These are phyloP conservation scores for Dusona sp. DNA, from an alignment of 2,888 invertebrate species.

Conservation along the genomic window DNA sequence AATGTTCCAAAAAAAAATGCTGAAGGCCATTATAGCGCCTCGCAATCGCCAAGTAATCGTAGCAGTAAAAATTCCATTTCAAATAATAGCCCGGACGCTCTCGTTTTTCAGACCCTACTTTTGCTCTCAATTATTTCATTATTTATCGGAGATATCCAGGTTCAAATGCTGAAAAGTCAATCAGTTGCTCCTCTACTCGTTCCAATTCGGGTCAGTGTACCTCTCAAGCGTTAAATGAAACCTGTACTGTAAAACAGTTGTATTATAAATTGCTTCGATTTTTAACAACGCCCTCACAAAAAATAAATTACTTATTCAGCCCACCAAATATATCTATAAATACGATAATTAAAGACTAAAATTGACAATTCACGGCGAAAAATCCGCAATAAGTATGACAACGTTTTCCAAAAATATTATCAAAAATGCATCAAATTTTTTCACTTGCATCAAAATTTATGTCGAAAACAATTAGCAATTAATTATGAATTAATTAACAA, in stretches of 20 bases:
- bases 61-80: no score
- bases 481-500: no score
- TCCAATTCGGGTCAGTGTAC: no score
- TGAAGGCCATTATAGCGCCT: neutral
- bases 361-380: neutral
- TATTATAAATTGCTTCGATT: neutral
- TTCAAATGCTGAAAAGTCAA: no score
- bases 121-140: no score
- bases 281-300: neutral
- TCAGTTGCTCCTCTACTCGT: no score
- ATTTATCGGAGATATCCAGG: no score
- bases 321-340: no score
- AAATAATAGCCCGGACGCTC: neutral
- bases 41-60: no score
- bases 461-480: neutral
- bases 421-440: neutral
- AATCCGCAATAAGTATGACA: neutral
- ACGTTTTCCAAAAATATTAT: neutral
- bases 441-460: neutral
- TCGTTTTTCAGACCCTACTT: neutral
- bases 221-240: neutral
- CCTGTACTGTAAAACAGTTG: neutral
- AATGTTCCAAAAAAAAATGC: neutral
- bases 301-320: neutral
- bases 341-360: neutral